Evolutionary conservation across 64 coral and sea anemone genomes (phyloP).

Genomic region (Actinia equina): DNA sequence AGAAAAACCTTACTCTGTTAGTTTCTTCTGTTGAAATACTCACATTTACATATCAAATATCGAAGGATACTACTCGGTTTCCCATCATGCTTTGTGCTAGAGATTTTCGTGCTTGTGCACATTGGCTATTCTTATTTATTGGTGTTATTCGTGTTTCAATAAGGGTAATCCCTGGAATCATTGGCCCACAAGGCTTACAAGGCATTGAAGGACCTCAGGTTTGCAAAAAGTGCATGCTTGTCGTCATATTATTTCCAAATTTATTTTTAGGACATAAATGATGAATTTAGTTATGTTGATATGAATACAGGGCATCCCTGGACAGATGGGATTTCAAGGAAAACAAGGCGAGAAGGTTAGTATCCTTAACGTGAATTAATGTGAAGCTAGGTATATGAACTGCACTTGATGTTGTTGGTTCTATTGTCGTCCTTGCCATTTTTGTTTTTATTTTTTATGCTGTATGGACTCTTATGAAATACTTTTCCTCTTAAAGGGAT

Average conservation of each 20-base stretch:
- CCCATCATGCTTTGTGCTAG: no score
- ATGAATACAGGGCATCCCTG: background rate
- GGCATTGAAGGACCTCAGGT: constrained; percentile 57
- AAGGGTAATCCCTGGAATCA: constrained; percentile 46
- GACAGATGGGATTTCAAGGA: constrained; percentile 2
- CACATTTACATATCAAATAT: no score
- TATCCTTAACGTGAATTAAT: background rate
- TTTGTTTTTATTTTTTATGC: background rate
- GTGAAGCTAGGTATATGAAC: background rate
- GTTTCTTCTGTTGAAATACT: no score
- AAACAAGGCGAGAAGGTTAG: constrained; percentile 11
- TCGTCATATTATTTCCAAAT: no score
- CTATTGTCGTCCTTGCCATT: background rate
- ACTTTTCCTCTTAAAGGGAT: constrained; percentile 25
- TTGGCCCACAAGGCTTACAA: constrained; percentile 35
- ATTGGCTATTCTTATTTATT: background rate
- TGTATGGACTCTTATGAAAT: background rate
- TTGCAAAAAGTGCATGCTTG: background rate
- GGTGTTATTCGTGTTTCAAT: background rate
- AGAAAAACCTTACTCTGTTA: no score
- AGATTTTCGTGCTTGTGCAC: no score
- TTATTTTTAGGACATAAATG: no score
- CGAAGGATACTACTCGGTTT: no score
- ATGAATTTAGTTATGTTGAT: no score
- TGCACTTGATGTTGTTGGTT: background rate